Conservation (phyloP, 1,140 invertebrate species). For the Drosophila arawakana region DNA sequence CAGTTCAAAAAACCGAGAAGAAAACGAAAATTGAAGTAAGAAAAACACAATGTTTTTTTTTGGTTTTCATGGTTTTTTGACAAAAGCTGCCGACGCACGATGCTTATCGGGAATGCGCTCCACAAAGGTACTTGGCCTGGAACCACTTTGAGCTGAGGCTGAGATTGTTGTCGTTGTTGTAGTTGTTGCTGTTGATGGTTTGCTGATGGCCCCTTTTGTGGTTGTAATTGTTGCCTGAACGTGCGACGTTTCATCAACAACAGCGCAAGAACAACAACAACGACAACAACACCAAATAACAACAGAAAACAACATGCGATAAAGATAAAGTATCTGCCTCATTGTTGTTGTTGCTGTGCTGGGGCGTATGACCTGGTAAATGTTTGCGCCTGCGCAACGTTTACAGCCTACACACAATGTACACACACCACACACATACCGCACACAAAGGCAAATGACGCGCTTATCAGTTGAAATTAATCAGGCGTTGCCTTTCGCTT, state of each 20-base stretch:
- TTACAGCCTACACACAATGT: constrained; percentile 62
- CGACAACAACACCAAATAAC: constrained; percentile 35
- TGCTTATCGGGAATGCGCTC: constrained; percentile 39
- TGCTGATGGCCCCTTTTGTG: constrained; percentile 43
- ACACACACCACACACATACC: constrained; percentile 23
- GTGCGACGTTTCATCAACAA: constrained; percentile 51
- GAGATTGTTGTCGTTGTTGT: constrained; percentile 1
- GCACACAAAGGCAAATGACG: constrained; percentile 73
- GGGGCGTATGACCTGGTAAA: constrained; percentile 76
- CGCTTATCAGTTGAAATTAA: constrained; percentile 79
- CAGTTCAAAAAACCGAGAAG: background rate
- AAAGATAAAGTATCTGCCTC: constrained; percentile 71
- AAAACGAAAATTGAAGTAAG: background rate
- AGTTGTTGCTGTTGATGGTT: constrained; percentile 21
- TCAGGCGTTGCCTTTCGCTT: constrained; percentile 69
- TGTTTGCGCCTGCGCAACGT: constrained; percentile 77
- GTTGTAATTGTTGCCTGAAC: constrained; percentile 72
- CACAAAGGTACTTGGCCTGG: constrained; percentile 24
- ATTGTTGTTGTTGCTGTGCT: constrained; percentile 43
- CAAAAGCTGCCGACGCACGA: constrained; percentile 63
- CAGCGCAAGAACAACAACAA: constrained; percentile 32
- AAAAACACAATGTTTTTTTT: background rate
- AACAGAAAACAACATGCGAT: constrained; percentile 75
- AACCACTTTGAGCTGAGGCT: constrained; percentile 3
- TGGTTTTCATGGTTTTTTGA: constrained; percentile 8